Percentiles rank a stretch among this genome's conserved stretches.
These are phyloP conservation scores for Torymus texanus DNA, from an alignment of 2,888 invertebrate species.

Conservation along the genomic window DNA sequence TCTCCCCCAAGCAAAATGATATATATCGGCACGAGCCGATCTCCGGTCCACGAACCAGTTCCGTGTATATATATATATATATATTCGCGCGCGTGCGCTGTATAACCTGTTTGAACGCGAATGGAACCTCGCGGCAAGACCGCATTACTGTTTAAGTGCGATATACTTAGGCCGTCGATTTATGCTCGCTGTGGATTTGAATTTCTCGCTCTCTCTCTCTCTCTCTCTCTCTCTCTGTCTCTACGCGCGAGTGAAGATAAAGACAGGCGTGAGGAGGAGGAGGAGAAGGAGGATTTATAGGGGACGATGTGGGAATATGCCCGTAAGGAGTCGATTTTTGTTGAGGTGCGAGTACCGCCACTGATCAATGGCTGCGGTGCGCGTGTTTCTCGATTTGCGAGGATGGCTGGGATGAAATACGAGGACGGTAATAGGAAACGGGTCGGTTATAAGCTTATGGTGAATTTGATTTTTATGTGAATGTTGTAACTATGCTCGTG, in stretches of 20 bases:
- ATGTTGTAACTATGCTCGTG: too few relatives aligned
- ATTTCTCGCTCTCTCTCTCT: conserved; percentile 2
- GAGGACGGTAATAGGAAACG: too few relatives aligned
- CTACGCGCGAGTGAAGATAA: conserved; percentile 6
- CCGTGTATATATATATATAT: background rate
- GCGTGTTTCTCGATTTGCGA: too few relatives aligned
- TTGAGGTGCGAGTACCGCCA: too few relatives aligned
- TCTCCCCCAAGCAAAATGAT: conserved; percentile 26
- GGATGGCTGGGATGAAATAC: too few relatives aligned
- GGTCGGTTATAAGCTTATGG: too few relatives aligned
- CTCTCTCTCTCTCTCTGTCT: too few relatives aligned
- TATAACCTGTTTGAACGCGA: conserved; percentile 29
- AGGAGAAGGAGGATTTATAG: conserved; percentile 20
- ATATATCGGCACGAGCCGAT: conserved; percentile 38
- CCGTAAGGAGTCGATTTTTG: too few relatives aligned
- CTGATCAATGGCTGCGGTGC: too few relatives aligned
- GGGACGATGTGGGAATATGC: too few relatives aligned
- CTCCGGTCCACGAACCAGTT: conserved; percentile 16
- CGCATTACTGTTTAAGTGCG: conserved; percentile 66
- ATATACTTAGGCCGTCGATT: conserved; percentile 51
- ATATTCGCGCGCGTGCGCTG: background rate
- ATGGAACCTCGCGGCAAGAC: conserved; percentile 61
- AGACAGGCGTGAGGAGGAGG: conserved; percentile 1
- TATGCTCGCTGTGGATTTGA: conserved; percentile 39
- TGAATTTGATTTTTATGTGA: too few relatives aligned